A percentile compares a stretch with the other conserved stretches of the same genome.
Conservation (phyloP, 2,888 invertebrate species). For the Microctonus aethiopoides region DNA sequence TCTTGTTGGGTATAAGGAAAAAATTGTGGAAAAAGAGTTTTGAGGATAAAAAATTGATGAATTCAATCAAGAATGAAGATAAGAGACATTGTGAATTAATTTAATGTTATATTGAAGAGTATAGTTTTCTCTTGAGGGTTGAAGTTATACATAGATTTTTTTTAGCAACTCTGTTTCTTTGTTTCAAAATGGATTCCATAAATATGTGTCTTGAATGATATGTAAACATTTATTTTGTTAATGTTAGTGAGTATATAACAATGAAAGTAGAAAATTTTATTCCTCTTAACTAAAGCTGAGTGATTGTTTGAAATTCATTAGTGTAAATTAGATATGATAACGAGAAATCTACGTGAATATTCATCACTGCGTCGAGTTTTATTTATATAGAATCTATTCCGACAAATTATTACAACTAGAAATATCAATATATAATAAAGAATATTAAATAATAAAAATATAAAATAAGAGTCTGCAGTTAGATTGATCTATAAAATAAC, state of each 20-base stretch:
- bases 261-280: slow-evolving; percentile 1
- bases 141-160: neutral
- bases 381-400: neutral
- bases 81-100: slow-evolving; percentile 12
- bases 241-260: neutral
- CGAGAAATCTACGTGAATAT: slow-evolving; percentile 10
- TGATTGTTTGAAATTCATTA: slow-evolving; percentile 6
- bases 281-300: neutral
- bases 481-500: neutral
- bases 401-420: neutral
- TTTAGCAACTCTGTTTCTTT: too few species aligned
- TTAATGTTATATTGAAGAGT: neutral
- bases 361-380: neutral
- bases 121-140: neutral
- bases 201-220: too few species aligned
- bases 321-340: neutral
- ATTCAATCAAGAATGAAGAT: slow-evolving; percentile 7
- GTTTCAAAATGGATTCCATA: slow-evolving; percentile 5
- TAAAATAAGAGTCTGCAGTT: neutral
- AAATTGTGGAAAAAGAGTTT: neutral
- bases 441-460: neutral
- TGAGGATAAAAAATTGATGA: slow-evolving; percentile 6
- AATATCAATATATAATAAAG: neutral
- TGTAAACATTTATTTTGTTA: slow-evolving; percentile 12
- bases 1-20: neutral